These are phyloP conservation scores for Hydrocynus forskahlii DNA, from an alignment of 2,797 vertebrate species.

Conservation along the genomic window DNA sequence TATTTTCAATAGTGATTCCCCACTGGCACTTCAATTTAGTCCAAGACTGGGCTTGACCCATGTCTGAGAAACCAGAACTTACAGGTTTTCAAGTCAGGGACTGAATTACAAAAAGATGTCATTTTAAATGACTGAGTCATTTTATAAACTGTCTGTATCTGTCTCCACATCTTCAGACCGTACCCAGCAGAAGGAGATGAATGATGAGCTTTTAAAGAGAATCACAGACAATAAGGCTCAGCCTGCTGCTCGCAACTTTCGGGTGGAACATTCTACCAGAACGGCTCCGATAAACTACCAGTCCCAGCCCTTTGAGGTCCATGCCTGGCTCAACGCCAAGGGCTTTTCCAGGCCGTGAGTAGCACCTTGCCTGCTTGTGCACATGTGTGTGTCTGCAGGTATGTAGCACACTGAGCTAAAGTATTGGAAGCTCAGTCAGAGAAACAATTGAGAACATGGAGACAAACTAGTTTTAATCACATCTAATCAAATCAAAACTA, in stretches of 20 bases:
- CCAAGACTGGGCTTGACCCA: too few species aligned
- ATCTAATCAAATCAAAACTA: too few species aligned
- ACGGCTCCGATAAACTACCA: constrained; percentile 74
- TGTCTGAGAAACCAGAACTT: too few species aligned
- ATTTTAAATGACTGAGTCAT: too few species aligned
- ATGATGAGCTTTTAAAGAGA: constrained; percentile 80
- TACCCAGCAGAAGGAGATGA: constrained; percentile 82
- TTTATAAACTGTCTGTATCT: not conserved
- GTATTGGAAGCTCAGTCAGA: not conserved
- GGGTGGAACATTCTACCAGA: constrained; percentile 73
- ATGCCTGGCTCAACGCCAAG: constrained; percentile 83
- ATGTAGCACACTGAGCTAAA: not conserved
- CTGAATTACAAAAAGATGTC: too few species aligned
- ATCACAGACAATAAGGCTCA: constrained; percentile 77
- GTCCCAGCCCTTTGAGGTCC: constrained; percentile 76
- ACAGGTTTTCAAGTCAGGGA: too few species aligned
- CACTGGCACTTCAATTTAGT: too few species aligned
- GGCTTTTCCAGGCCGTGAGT: constrained; percentile 82
- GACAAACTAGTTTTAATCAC: too few species aligned
- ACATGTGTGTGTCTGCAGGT: not conserved
- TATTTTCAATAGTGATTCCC: too few species aligned
- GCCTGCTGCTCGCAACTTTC: constrained; percentile 75
- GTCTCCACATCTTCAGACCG: constrained; percentile 68
- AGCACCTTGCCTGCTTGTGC: not conserved
- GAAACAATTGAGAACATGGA: not conserved